A percentile compares a stretch with the other conserved stretches of the same genome.
These are phyloP conservation scores for Limonius californicus DNA, from an alignment of 1,140 invertebrate species.

Conservation along the genomic window DNA sequence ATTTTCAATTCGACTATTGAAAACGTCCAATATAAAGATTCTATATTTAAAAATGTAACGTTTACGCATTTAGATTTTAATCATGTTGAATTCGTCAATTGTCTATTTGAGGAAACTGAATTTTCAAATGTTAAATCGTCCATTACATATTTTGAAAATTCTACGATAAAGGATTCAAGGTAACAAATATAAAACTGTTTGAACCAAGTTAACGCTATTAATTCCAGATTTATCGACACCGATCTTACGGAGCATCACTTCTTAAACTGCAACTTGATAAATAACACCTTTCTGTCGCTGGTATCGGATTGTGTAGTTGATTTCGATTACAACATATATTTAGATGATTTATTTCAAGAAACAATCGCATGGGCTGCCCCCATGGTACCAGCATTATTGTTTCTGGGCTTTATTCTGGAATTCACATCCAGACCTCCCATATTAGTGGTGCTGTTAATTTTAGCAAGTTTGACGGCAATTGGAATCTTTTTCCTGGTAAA, in stretches of 20 bases:
- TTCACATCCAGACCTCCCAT: slow-evolving; percentile 32
- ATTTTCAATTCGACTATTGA: slow-evolving; percentile 49
- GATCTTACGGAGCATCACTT: slow-evolving; percentile 51
- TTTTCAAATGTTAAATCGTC: slow-evolving; percentile 54
- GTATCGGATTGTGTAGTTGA: slow-evolving; percentile 41
- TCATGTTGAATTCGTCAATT: slow-evolving; percentile 54
- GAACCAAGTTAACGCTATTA: too few relatives aligned
- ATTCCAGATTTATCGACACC: slow-evolving; percentile 52
- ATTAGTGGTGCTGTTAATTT: slow-evolving; percentile 26
- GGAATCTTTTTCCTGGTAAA: slow-evolving; percentile 39
- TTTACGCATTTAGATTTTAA: slow-evolving; percentile 53
- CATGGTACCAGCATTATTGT: slow-evolving; percentile 35
- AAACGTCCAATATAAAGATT: slow-evolving; percentile 49
- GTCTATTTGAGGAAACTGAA: slow-evolving; percentile 51
- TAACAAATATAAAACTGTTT: too few relatives aligned
- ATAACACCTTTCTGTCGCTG: slow-evolving; percentile 49
- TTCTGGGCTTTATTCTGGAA: slow-evolving; percentile 37
- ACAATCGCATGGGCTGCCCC: slow-evolving; percentile 39
- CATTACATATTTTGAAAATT: slow-evolving; percentile 53
- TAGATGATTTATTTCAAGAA: slow-evolving; percentile 40
- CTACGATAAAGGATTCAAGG: slow-evolving; percentile 49
- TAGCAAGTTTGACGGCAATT: slow-evolving; percentile 28
- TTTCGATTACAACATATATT: slow-evolving; percentile 48
- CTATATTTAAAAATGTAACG: slow-evolving; percentile 42
- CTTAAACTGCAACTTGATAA: slow-evolving; percentile 48